phyloP scores from a whole-genome alignment of 2,113 vertebrate genomes.

The Hoplias malabaricus region DNA sequence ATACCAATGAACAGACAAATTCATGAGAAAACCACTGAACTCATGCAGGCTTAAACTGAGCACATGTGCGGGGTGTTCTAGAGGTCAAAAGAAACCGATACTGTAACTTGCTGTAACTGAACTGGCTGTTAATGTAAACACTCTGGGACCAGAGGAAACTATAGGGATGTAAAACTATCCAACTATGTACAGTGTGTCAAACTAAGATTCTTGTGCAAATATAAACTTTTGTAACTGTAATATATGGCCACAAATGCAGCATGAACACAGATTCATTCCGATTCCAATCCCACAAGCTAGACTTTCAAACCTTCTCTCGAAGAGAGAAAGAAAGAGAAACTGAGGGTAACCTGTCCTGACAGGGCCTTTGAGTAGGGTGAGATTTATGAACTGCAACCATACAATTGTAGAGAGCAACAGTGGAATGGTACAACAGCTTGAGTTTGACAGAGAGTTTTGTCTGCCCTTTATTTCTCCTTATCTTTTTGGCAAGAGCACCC shows the following conservation, averaged over 20 bases:
- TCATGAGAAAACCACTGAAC: neutral
- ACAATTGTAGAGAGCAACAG: slow-evolving; percentile 31
- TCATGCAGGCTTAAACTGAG: neutral
- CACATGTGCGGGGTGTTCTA: neutral
- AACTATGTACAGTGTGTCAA: neutral
- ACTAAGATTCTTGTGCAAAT: neutral
- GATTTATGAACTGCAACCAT: neutral
- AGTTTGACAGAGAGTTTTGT: slow-evolving; percentile 53
- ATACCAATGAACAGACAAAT: neutral
- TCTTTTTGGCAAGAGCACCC: slow-evolving; percentile 48
- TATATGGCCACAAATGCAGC: neutral
- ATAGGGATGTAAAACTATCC: neutral
- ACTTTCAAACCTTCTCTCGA: neutral
- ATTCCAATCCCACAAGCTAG: neutral
- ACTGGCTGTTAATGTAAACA: neutral
- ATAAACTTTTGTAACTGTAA: neutral
- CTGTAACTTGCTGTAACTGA: neutral
- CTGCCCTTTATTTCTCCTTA: slow-evolving; percentile 54
- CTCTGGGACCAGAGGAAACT: neutral
- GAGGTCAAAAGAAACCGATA: neutral
- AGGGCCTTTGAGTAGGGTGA: neutral
- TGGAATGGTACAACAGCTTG: slow-evolving; percentile 45
- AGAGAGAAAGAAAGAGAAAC: neutral
- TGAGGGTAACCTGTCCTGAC: neutral
- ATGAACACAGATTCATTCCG: neutral